Percentiles rank a stretch among this genome's conserved stretches.
phyloP scores from a whole-genome alignment of 2,797 vertebrate species.

The Pempheris klunzingeri region DNA sequence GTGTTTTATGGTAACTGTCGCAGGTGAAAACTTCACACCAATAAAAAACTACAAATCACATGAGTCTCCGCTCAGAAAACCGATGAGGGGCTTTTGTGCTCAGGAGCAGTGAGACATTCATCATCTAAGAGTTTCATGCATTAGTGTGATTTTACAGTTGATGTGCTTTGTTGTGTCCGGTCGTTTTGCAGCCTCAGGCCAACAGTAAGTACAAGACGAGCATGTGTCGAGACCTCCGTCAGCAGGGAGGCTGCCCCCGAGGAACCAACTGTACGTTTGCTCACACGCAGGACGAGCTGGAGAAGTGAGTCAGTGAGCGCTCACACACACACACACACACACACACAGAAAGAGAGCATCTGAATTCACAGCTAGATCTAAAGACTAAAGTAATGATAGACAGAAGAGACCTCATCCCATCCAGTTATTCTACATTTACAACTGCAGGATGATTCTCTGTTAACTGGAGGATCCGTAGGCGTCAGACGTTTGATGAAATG shows the following conservation, averaged over 20 bases:
- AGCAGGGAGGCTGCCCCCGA: constrained; percentile 95
- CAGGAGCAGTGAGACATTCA: neutral
- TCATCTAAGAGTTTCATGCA: neutral
- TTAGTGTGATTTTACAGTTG: neutral
- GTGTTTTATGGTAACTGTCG: neutral
- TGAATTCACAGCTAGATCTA: too few species aligned
- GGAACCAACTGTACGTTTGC: constrained; percentile 97
- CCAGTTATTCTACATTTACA: too few species aligned
- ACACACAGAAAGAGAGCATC: too few species aligned
- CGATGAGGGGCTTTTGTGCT: neutral
- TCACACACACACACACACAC: neutral
- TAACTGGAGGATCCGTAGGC: too few species aligned
- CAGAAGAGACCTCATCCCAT: too few species aligned
- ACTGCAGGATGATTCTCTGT: too few species aligned
- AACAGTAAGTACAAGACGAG: constrained; percentile 99
- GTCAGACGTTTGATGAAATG: too few species aligned
- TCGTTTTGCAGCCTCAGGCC: constrained; percentile 90
- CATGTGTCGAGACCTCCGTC: constrained; percentile 97
- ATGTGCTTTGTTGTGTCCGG: constrained; percentile 29
- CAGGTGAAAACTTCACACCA: neutral
- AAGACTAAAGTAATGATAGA: too few species aligned
- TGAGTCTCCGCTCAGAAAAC: neutral
- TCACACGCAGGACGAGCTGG: constrained; percentile 97
- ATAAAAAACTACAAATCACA: neutral
- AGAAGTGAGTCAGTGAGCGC: constrained; percentile 91